phyloP scores from a whole-genome alignment of 2,113 vertebrate species.

The Dipodomys spectabilis region DNA sequence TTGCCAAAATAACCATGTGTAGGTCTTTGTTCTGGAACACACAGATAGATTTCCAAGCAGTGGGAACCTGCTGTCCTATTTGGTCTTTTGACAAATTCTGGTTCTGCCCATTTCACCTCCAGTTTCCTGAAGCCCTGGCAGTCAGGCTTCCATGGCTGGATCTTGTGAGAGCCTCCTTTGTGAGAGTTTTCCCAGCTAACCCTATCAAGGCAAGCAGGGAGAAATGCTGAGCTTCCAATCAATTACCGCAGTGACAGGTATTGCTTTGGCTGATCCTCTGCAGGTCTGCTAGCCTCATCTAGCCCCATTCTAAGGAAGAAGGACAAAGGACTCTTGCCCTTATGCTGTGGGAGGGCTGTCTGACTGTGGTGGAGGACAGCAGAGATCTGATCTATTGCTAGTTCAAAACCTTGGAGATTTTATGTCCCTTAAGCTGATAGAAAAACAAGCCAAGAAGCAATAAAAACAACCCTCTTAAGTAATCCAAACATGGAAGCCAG shows the following conservation, averaged over 20 bases:
- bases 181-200: slow-evolving; percentile 8
- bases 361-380: not conserved
- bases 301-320: not conserved
- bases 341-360: not conserved
- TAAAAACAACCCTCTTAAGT: not conserved
- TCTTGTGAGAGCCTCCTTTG: slow-evolving; percentile 51
- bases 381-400: not conserved
- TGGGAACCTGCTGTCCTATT: slow-evolving; percentile 62
- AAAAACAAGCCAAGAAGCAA: not conserved
- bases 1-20: slow-evolving; percentile 81
- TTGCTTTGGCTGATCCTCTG: not conserved
- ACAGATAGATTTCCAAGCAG: slow-evolving; percentile 75
- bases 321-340: fast-evolving
- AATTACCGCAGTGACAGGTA: slow-evolving; percentile 11
- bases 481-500: not conserved
- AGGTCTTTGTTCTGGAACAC: slow-evolving; percentile 80
- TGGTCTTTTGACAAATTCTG: slow-evolving; percentile 66
- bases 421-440: slow-evolving; percentile 1
- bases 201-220: not conserved
- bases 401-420: not conserved
- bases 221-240: not conserved
- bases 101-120: slow-evolving; percentile 62
- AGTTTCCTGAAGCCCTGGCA: slow-evolving; percentile 57
- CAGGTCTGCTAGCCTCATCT: not conserved
- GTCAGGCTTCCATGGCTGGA: not conserved